These are phyloP conservation scores for Thera britannica DNA, from an alignment of 2,888 invertebrate species.

Conservation along the genomic window DNA sequence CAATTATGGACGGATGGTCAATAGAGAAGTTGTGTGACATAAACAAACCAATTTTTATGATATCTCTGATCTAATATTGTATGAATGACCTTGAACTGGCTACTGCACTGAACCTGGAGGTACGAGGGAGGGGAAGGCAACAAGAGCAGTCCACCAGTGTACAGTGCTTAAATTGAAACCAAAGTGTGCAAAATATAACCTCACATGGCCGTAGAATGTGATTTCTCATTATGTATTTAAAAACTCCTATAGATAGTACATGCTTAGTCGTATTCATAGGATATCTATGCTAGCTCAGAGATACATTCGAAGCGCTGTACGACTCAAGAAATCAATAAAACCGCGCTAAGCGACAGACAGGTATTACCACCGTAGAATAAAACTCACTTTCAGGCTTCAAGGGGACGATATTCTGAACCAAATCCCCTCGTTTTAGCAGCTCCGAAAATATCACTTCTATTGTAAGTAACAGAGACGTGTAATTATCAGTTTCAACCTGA, in stretches of 20 bases:
- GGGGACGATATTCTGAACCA: slow-evolving; percentile 86
- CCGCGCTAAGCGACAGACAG: slow-evolving; percentile 42
- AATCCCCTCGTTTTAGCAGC: slow-evolving; percentile 87
- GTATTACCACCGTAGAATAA: slow-evolving; percentile 27
- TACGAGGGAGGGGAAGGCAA: no score
- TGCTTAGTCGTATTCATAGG: background rate
- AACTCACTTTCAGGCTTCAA: slow-evolving; percentile 83
- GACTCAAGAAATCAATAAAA: slow-evolving; percentile 59
- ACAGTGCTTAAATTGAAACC: background rate
- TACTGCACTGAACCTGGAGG: no score
- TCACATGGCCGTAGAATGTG: background rate
- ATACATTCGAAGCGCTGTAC: background rate
- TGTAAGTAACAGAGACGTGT: slow-evolving; percentile 86
- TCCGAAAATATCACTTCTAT: slow-evolving; percentile 89
- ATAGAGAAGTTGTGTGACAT: no score
- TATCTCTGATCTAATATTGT: no score
- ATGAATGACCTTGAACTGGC: no score
- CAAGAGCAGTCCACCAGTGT: no score
- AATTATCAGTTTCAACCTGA: slow-evolving; percentile 76
- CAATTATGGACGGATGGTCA: no score
- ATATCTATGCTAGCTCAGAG: background rate
- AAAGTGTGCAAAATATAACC: background rate
- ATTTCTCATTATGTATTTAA: background rate
- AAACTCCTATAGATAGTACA: background rate
- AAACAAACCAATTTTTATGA: no score